These are phyloP conservation scores for Sphaerophoria rueppellii DNA, from an alignment of 2,888 invertebrate species.

Conservation along the genomic window DNA sequence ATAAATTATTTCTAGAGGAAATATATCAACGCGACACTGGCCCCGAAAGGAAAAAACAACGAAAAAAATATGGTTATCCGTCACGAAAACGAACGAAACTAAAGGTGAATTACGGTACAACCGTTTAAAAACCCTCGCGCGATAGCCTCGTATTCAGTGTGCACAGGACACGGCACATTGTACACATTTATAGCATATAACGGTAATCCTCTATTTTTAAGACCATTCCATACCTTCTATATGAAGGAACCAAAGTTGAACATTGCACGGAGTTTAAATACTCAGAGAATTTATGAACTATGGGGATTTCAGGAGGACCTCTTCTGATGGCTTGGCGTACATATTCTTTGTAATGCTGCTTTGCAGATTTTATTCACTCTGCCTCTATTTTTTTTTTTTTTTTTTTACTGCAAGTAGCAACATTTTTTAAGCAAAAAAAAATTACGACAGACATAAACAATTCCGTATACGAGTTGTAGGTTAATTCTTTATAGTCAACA, in stretches of 20 bases:
- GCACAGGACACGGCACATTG: not conserved
- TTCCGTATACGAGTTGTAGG: not conserved
- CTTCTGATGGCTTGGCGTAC: not conserved
- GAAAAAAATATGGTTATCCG: conserved; percentile 25
- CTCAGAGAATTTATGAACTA: conserved; percentile 53
- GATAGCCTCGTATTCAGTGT: conserved; percentile 21
- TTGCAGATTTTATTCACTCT: conserved; percentile 28
- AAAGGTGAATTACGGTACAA: conserved; percentile 48
- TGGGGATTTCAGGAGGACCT: conserved; percentile 32
- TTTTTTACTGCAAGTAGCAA: conserved; percentile 14
- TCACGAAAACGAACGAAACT: conserved; percentile 23
- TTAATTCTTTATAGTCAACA: not conserved
- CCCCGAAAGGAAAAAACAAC: not conserved
- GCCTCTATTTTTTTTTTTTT: not conserved
- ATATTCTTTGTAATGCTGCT: conserved; percentile 27
- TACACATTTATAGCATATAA: conserved; percentile 24
- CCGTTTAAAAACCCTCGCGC: conserved; percentile 39
- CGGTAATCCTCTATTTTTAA: conserved; percentile 31
- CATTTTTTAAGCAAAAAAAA: conserved; percentile 2
- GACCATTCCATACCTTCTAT: not conserved
- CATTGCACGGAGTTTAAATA: conserved; percentile 33
- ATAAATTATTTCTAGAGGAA: conserved; percentile 62
- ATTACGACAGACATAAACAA: conserved; percentile 25
- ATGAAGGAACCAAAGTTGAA: not conserved
- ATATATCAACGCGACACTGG: conserved; percentile 40